Percentiles rank a stretch among this genome's conserved stretches.
Conservation (phyloP, 2,888 invertebrate species). For the Leptogaster cylindrica region DNA sequence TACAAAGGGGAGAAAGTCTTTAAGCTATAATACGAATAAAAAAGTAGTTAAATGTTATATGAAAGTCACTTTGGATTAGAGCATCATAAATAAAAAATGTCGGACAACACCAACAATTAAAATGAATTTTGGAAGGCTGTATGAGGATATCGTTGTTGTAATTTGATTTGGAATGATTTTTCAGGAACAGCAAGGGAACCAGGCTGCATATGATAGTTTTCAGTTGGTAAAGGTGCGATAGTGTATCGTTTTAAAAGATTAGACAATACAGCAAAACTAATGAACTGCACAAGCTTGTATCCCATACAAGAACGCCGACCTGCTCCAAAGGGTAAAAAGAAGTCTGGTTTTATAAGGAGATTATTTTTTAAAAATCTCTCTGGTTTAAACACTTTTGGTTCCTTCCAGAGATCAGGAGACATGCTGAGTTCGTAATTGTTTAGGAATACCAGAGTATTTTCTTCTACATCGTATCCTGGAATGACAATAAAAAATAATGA, state of each 20-base stretch:
- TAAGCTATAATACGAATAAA: neutral
- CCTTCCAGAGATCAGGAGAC: conserved; percentile 67
- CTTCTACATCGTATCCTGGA: conserved; percentile 67
- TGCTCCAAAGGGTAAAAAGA: conserved; percentile 72
- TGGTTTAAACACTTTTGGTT: conserved; percentile 68
- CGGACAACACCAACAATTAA: no score
- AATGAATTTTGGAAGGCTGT: no score
- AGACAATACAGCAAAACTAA: conserved; percentile 66
- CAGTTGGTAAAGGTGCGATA: conserved; percentile 62
- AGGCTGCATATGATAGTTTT: conserved; percentile 64
- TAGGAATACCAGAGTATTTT: conserved; percentile 70
- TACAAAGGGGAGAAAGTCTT: neutral
- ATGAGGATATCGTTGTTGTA: conserved; percentile 51
- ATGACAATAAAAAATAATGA: conserved; percentile 48
- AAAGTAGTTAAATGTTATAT: neutral
- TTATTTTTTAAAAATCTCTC: conserved; percentile 67
- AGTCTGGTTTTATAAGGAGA: conserved; percentile 67
- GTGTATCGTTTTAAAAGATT: conserved; percentile 66
- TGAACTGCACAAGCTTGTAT: conserved; percentile 69
- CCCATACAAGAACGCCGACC: conserved; percentile 73
- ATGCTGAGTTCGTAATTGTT: conserved; percentile 73
- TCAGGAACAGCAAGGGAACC: conserved; percentile 66
- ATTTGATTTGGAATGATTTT: conserved; percentile 64
- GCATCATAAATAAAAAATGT: no score
- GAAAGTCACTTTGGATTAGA: no score